Evolutionary conservation across 2,113 vertebrate genomes (phyloP).

Genomic region (Litocranius walleri): DNA sequence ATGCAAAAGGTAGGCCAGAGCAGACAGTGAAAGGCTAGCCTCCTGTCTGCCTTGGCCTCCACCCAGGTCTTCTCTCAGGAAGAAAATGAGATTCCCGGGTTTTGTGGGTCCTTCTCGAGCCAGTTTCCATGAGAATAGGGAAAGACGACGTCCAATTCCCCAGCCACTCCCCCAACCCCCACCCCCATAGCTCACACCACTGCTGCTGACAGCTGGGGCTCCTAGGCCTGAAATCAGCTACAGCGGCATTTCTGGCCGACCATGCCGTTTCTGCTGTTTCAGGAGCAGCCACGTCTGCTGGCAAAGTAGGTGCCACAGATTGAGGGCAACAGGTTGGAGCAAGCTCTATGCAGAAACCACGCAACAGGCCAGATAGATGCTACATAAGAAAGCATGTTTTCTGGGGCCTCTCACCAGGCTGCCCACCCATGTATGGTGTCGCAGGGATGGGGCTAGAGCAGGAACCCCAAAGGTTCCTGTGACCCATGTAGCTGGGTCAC

Average conservation of each 20-base stretch:
- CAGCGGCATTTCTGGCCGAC: background rate
- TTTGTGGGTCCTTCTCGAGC: background rate
- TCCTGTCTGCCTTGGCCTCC: background rate
- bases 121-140: background rate
- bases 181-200: background rate
- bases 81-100: background rate
- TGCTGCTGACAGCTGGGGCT: too few species aligned
- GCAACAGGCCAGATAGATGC: background rate
- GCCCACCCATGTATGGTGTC: background rate
- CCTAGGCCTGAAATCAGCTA: background rate
- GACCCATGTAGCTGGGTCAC: background rate
- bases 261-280: accelerated
- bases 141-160: background rate
- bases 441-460: background rate
- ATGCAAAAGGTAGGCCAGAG: background rate
- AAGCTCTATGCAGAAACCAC: background rate
- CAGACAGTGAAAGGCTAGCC: background rate
- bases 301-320: background rate
- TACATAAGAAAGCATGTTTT: background rate
- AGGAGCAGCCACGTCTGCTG: background rate
- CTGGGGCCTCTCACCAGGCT: background rate
- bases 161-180: background rate
- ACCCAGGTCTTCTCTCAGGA: background rate
- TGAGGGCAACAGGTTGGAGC: background rate
- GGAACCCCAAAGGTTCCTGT: background rate